These are phyloP conservation scores for Panonychus citri DNA, from an alignment of 1,140 invertebrate species.

Conservation along the genomic window DNA sequence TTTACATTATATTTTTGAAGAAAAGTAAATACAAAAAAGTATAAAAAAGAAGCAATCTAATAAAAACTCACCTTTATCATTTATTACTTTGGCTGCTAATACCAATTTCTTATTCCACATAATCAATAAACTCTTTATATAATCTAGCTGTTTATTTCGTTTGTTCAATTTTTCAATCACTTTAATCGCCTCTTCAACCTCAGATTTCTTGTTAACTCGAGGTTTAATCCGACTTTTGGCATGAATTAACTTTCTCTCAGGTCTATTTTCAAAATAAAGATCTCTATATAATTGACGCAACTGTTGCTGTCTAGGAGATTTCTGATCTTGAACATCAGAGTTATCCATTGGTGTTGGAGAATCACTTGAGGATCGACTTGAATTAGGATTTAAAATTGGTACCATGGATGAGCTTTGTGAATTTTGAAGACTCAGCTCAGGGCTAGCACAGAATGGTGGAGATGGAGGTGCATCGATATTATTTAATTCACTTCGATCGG, in stretches of 20 bases:
- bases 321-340: too few species aligned
- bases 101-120: not conserved
- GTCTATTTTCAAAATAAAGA: not conserved
- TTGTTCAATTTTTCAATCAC: not conserved
- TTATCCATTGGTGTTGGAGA: too few species aligned
- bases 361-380: too few species aligned
- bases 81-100: not conserved
- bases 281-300: not conserved
- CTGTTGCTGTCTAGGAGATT: not conserved
- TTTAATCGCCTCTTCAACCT: not conserved
- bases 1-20: too few species aligned
- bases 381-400: too few species aligned
- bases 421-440: too few species aligned
- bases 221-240: not conserved
- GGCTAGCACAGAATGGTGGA: too few species aligned
- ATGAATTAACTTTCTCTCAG: not conserved
- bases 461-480: not conserved
- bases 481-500: not conserved
- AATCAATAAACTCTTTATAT: not conserved
- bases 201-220: constrained; percentile 2
- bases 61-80: not conserved
- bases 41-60: not conserved
- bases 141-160: not conserved
- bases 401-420: too few species aligned
- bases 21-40: not conserved